phyloP scores from a whole-genome alignment of 2,113 vertebrate genomes.

The Theristicus caerulescens region DNA sequence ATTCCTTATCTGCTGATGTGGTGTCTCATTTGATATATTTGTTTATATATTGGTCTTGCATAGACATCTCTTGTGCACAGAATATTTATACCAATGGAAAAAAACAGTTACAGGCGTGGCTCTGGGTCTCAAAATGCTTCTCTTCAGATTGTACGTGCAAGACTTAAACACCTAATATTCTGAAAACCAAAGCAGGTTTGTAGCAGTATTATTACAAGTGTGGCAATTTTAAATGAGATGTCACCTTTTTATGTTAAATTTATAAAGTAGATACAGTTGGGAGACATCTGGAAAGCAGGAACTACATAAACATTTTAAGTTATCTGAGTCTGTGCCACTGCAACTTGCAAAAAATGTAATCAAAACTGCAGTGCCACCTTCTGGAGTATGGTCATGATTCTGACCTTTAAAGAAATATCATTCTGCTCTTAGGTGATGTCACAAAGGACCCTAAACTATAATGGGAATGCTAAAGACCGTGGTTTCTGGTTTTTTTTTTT shows the following conservation, averaged over 20 bases:
- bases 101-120: neutral
- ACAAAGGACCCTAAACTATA: neutral
- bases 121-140: neutral
- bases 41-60: neutral
- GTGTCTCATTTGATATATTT: neutral
- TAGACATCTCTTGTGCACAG: neutral
- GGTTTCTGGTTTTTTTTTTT: neutral
- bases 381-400: neutral
- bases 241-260: neutral
- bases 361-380: slow-evolving; percentile 22
- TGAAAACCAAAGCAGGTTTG: neutral
- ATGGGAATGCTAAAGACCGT: neutral
- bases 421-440: neutral
- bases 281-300: neutral
- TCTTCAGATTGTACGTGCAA: neutral
- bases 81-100: neutral
- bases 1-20: no score
- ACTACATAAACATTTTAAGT: neutral
- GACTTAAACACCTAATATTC: neutral
- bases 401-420: neutral
- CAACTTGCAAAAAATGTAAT: neutral
- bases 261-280: neutral
- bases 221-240: neutral
- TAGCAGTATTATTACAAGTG: neutral
- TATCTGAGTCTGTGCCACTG: neutral